Evolutionary conservation across 2,888 invertebrate species (phyloP).

Genomic region (Drosophila formosana): DNA sequence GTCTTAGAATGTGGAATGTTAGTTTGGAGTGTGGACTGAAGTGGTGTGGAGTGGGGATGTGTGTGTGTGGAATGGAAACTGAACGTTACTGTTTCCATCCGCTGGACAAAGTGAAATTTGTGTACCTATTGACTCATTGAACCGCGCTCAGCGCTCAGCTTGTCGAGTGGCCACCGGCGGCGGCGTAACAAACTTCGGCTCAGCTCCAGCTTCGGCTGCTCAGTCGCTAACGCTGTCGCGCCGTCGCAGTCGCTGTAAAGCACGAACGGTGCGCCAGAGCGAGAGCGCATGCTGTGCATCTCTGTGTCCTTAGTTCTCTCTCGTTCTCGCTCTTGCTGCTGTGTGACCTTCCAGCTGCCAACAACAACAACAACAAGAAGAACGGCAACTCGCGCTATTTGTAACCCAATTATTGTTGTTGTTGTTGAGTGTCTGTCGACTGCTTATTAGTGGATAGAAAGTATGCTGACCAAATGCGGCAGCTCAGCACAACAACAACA

Average conservation of each 20-base stretch:
- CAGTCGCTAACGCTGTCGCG: neutral
- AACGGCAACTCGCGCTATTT: slow-evolving; percentile 17
- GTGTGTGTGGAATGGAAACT: slow-evolving; percentile 18
- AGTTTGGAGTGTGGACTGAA: too few species aligned
- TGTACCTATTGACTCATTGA: slow-evolving; percentile 64
- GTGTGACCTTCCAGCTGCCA: slow-evolving; percentile 26
- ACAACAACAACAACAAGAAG: neutral
- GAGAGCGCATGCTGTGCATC: neutral
- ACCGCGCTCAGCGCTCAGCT: slow-evolving; percentile 17
- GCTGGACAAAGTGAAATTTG: slow-evolving; percentile 70
- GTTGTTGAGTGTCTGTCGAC: slow-evolving; percentile 26
- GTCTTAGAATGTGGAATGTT: slow-evolving; percentile 52
- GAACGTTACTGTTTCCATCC: slow-evolving; percentile 26
- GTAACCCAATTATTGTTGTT: slow-evolving; percentile 53
- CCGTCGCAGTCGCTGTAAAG: neutral
- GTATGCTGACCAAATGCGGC: slow-evolving; percentile 63
- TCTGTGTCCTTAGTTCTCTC: neutral
- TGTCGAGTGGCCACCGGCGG: slow-evolving; percentile 15
- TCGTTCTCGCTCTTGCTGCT: neutral
- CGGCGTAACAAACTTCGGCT: slow-evolving; percentile 2
- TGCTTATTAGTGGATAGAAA: slow-evolving; percentile 68
- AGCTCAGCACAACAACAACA: slow-evolving; percentile 5
- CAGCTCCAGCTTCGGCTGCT: neutral
- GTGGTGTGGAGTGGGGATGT: neutral
- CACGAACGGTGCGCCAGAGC: neutral